Base-by-base conservation (phyloP, 2,113 vertebrate species). In the Gambusia affinis region DNA sequence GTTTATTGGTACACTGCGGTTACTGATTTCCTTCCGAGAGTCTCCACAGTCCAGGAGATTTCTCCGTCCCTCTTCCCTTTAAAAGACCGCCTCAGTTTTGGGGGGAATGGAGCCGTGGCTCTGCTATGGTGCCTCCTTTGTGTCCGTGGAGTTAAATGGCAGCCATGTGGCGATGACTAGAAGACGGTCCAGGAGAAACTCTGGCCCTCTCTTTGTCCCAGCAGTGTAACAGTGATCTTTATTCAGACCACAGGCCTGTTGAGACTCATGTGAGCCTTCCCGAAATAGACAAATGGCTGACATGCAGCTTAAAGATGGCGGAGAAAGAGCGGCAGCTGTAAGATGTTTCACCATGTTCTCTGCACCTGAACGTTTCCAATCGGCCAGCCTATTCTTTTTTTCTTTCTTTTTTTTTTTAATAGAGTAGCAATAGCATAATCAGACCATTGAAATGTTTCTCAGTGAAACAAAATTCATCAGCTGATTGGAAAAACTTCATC, bases 261-360 rank as follows among this genome's bases (percentile, higher is more conserved):
- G 82, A 89, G 85, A 63, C 82, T 91, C 87, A 92, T 93, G 92
- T 94, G 91, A 93, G 88, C 87, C 35, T 67, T 90, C 88, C 90
- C 78, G 85, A 92, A 92, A 92, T 92, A 91, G 90, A 92, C 85
- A 84, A 85, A 85, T 86, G 84, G 76, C 88, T 81, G 87, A 90
- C 83, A 87, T 79, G 81, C 83, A 84, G 81, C 87, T 83, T 82
- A 77, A 88, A 89, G 85, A 90, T 83, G 82, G 82, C 39, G 61
- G 70, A 1, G 70, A 64, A 35, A 67, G 72, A 81, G 70, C 68
- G 33, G 62, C 2, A 12, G 60, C 70, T 77, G 78, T 44, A 3
- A 64, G 63, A 54, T 3, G 47, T 42, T 70, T 62, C 3, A 54
- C 63, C 31, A 0, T 31, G 28, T 64, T 77, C 73, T 64, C 78